These are phyloP conservation scores for Enteromius afrohamiltoni DNA, from an alignment of 2,797 vertebrate genomes.

Conservation along the genomic window DNA sequence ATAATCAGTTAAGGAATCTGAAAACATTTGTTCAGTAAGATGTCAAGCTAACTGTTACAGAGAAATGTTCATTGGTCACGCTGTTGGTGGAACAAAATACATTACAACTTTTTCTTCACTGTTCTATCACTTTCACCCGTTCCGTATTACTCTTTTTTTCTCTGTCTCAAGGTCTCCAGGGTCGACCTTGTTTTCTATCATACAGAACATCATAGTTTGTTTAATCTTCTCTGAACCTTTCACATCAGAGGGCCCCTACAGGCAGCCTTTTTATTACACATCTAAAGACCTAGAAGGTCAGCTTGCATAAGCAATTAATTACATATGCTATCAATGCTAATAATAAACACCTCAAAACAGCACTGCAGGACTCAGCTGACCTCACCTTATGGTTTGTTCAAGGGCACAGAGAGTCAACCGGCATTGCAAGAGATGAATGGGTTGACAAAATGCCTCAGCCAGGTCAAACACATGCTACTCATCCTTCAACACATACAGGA, in stretches of 20 bases:
- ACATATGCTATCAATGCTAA: conserved; percentile 74
- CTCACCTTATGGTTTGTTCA: conserved; percentile 71
- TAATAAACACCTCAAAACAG: conserved; percentile 72
- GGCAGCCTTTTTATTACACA: conserved; percentile 66
- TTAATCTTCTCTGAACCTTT: conserved; percentile 72
- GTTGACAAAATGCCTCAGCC: conserved; percentile 59
- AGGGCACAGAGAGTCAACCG: conserved; percentile 65
- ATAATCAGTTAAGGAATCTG: conserved; percentile 1
- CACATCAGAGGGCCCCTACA: conserved; percentile 62
- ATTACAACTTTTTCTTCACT: neutral
- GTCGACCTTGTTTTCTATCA: conserved; percentile 67
- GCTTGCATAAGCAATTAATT: conserved; percentile 74
- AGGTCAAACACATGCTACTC: conserved; percentile 50
- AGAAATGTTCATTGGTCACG: neutral
- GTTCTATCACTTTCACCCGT: neutral
- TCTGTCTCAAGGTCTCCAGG: conserved; percentile 52
- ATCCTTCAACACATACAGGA: conserved; percentile 35
- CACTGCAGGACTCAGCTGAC: conserved; percentile 59
- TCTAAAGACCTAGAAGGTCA: conserved; percentile 68
- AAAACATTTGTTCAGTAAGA: conserved; percentile 16
- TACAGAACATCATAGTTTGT: conserved; percentile 67
- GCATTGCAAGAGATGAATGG: conserved; percentile 69
- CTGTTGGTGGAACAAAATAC: conserved; percentile 26
- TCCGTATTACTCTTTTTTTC: conserved; percentile 14
- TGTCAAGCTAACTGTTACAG: neutral